These are phyloP conservation scores for Drosophila guanche DNA, from an alignment of 1,140 invertebrate genomes.

Conservation along the genomic window DNA sequence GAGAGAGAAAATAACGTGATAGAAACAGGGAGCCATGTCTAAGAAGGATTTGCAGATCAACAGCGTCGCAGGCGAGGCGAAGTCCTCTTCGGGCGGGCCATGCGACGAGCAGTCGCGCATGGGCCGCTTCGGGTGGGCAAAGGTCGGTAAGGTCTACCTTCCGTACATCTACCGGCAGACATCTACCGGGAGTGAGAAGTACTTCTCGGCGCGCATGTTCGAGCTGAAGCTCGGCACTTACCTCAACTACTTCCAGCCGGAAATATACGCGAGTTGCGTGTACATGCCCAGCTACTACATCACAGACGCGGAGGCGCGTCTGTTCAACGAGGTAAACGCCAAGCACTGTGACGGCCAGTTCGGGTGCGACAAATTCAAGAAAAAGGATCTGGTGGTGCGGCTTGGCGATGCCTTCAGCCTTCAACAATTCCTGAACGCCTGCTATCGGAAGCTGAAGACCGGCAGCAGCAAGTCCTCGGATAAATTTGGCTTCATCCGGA, in stretches of 20 bases:
- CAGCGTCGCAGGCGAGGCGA: constrained; percentile 49
- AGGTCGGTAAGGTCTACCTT: constrained; percentile 92
- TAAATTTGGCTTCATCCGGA: constrained; percentile 96
- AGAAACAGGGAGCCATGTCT: constrained; percentile 19
- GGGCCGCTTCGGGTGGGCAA: constrained; percentile 95
- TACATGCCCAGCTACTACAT: constrained; percentile 97
- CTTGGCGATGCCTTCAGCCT: constrained; percentile 94
- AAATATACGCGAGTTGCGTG: constrained; percentile 92
- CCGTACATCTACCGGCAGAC: constrained; percentile 92
- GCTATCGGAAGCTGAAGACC: constrained; percentile 91
- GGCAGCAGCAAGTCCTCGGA: constrained; percentile 88
- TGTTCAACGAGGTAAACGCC: constrained; percentile 96
- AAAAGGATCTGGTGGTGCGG: constrained; percentile 94
- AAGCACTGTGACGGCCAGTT: constrained; percentile 96
- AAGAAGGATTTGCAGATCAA: constrained; percentile 72
- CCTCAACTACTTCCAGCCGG: constrained; percentile 91
- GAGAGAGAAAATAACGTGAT: constrained; percentile 10
- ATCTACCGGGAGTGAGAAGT: constrained; percentile 87
- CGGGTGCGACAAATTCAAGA: constrained; percentile 94
- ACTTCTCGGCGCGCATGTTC: constrained; percentile 95
- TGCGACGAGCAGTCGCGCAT: constrained; percentile 91
- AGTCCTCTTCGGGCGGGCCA: constrained; percentile 54
- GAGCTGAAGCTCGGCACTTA: constrained; percentile 95
- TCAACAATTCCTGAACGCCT: constrained; percentile 94
- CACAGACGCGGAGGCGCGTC: constrained; percentile 93